Evolutionary conservation across 2,797 vertebrate species (phyloP), one percentile per base, ranked within the genome.

Genomic region (Petrocephalus sullivani): DNA sequence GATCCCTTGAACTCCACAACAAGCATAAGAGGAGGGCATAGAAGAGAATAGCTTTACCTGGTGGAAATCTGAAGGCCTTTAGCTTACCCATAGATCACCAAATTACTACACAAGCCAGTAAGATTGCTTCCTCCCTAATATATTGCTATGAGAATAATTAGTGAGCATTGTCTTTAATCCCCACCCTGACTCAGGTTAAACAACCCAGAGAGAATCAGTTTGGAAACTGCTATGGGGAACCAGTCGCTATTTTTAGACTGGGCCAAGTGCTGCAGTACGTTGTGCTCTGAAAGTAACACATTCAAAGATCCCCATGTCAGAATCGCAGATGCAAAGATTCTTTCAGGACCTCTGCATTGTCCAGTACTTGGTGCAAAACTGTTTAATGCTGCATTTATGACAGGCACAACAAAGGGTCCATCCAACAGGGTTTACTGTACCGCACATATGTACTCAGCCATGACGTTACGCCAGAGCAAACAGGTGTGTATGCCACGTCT

Each of bases 141-240:
- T 87, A 60, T 41, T 28, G 41, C 60, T n/a, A 2, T 16, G 41
- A 83, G 14, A 60, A 21, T 83, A 61, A 88, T 16, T 49, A 51
- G 19, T 58, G 19, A 82, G 75, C 71, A 78, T 16, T 60, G 78
- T 88, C 19, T 82, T 82, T 60, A 33, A n/a, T 14, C 9, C 9
- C 61, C 3, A 9, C 49, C 49, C 49, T 9, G 37, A 57, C 37
- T 81, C 53, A 56, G 28, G 2, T 54, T 28, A 53, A 75, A 33
- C 56, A n/a, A n/a, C 28, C 37, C n/a, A 56, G 37, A 83, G 33
- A 51, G n/a, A 83, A 83, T 19, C 21, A 8, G 21, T 49, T 75
- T 41, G 37, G 67, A 88, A 61, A 75, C 23, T 88, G 41, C 33
- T n/a, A 21, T 37, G 37, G 49, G 87, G 54, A 88, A 60, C 56